Evolutionary conservation across 2,113 vertebrate species (phyloP).

Genomic region (Microcebus jonahi): DNA sequence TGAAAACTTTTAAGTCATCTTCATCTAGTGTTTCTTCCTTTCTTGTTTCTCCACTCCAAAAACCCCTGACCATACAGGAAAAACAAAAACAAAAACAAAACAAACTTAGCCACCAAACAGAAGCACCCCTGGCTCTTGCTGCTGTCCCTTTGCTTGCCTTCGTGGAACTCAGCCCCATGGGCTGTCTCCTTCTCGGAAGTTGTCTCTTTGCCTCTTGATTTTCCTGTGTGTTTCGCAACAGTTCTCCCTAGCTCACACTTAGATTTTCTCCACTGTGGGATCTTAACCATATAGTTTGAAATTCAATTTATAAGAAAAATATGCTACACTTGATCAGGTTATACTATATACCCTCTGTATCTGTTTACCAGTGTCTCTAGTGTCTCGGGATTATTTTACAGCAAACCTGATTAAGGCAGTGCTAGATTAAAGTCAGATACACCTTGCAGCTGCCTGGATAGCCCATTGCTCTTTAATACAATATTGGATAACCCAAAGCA

Average conservation of each 20-base stretch:
- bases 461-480: neutral
- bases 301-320: constrained; percentile 47
- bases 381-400: constrained; percentile 15
- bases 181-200: neutral
- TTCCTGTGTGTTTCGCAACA: neutral
- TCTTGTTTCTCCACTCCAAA: neutral
- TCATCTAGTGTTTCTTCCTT: neutral
- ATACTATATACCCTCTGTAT: neutral
- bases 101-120: neutral
- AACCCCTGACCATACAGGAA: neutral
- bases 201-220: neutral
- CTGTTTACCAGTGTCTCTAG: neutral
- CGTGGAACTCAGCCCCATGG: rapidly evolving
- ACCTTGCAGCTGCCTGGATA: neutral
- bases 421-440: neutral
- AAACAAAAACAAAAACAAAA: neutral
- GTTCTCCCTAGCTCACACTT: neutral
- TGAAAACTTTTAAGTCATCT: neutral
- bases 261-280: neutral
- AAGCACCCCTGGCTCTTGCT: neutral
- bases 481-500: neutral
- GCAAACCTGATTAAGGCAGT: neutral
- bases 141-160: neutral
- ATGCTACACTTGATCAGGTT: neutral
- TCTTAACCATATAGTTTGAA: neutral